Percentiles rank a stretch among this genome's conserved stretches.
Evolutionary conservation across 2,113 vertebrate genomes (phyloP).

Genomic region (Motacilla tschutschensis): DNA sequence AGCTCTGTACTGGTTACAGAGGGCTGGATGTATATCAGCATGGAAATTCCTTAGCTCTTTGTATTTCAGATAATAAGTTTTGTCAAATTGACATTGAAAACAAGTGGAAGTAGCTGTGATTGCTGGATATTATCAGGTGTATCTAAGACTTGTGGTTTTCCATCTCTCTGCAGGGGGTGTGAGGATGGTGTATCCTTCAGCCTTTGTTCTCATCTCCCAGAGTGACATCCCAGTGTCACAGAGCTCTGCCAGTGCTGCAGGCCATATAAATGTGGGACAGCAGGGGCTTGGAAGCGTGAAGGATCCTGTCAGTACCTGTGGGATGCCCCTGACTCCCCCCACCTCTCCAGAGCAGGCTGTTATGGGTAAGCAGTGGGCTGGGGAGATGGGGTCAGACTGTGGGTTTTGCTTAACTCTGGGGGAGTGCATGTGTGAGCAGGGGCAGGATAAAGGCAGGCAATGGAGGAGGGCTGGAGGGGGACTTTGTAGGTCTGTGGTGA

Average conservation of each 20-base stretch:
- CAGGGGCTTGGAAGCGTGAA: conserved; percentile 80
- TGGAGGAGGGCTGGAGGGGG: not conserved
- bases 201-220: conserved; percentile 94
- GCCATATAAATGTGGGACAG: conserved; percentile 67
- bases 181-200: conserved; percentile 95
- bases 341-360: conserved; percentile 92
- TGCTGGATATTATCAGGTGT: not conserved
- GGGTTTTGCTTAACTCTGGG: not conserved
- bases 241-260: conserved; percentile 72
- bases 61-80: not conserved
- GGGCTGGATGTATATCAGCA: not conserved
- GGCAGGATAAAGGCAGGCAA: not conserved
- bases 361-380: conserved; percentile 70
- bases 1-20: conserved; percentile 8
- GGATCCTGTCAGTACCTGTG: conserved; percentile 86
- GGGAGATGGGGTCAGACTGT: not conserved
- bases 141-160: not conserved
- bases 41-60: not conserved
- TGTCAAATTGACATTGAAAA: not conserved
- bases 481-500: not conserved
- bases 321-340: conserved; percentile 92
- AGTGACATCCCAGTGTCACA: conserved; percentile 89
- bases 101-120: not conserved
- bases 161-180: conserved; percentile 83
- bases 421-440: not conserved